Base-by-base conservation (phyloP, 2,113 vertebrate genomes). In the Podocnemis expansa region DNA sequence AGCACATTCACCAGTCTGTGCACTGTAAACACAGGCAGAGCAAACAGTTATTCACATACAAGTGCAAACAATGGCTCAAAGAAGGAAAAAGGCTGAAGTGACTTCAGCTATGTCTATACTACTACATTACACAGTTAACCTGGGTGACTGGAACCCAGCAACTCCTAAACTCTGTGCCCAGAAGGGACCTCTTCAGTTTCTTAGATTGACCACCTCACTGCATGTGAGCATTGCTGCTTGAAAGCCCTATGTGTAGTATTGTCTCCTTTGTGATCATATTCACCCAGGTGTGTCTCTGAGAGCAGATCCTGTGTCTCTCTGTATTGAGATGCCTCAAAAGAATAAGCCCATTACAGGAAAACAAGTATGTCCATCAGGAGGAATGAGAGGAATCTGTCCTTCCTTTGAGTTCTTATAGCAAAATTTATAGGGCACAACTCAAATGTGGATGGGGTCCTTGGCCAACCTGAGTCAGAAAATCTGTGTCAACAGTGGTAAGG, bases 221-320 rank as follows among this genome's bases (percentile, higher is more conserved):
- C 6, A 0, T 0, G 43, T 13, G 41, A 67, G 2, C 2, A 2
- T 1, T 45, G 0, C 7, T 24, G 12, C 4, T n/a, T 47, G 47
- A 86, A 78, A 49, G 24, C 4, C 43, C 54, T 12, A 17, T 3
- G 10, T 6, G 22, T 38, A 41, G 41, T 11, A 41, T 21, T 70
- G 63, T 24, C 34, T 21, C 34, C 31, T 13, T 10, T 78, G 2
- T 12, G 41, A 51, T 31, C 75, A 9, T 22, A 1, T 13, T 75
- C n/a, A 27, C 2, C 10, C 27, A 11, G n/a, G n/a, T 0, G 0
- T 52, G 6, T 34, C 0, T 3, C n/a, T 75, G 47, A 5, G 79
- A 2, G 22, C 70, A 75, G 10, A 43, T 43, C 19, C 67, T 24
- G 11, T 27, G 41, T 5, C 41, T 43, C 38, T 75, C 11, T 75